These are phyloP conservation scores for Margarornis squamiger DNA, from an alignment of 2,797 vertebrate species.

Conservation along the genomic window DNA sequence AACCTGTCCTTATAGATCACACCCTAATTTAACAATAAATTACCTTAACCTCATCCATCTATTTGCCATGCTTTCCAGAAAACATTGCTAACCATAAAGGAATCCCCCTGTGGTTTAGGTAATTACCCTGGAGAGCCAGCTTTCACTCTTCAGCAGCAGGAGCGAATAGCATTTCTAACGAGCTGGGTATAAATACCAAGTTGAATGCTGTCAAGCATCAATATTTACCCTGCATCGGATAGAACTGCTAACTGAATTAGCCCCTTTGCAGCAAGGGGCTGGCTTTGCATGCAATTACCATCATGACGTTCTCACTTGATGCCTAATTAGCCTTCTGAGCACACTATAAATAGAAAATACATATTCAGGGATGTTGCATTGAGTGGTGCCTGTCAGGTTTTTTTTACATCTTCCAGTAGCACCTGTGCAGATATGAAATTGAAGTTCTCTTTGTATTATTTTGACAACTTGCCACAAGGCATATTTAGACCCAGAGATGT, in stretches of 20 bases:
- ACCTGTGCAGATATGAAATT: neutral
- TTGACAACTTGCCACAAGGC: neutral
- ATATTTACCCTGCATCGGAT: conserved; percentile 15
- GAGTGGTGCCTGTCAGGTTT: neutral
- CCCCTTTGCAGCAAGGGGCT: neutral
- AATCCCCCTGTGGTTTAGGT: conserved; percentile 39
- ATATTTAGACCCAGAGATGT: neutral
- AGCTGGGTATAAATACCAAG: conserved; percentile 51
- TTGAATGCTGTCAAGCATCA: conserved; percentile 31
- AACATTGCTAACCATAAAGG: conserved; percentile 26
- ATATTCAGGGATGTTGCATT: neutral
- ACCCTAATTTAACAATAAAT: conserved; percentile 62
- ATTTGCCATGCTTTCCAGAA: conserved; percentile 53
- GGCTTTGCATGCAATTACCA: neutral
- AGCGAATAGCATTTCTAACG: conserved; percentile 57
- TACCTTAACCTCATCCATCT: conserved; percentile 46
- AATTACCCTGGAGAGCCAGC: conserved; percentile 60
- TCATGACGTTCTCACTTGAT: conserved; percentile 1
- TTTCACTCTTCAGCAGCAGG: conserved; percentile 19
- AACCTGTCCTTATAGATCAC: conserved; percentile 40
- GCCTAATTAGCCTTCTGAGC: conserved; percentile 22
- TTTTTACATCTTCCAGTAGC: neutral
- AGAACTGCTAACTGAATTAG: conserved; percentile 44
- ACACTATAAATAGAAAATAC: conserved; percentile 17
- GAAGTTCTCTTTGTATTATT: neutral